phyloP scores from a whole-genome alignment of 2,888 invertebrate species.

The Entomobrya proxima region DNA sequence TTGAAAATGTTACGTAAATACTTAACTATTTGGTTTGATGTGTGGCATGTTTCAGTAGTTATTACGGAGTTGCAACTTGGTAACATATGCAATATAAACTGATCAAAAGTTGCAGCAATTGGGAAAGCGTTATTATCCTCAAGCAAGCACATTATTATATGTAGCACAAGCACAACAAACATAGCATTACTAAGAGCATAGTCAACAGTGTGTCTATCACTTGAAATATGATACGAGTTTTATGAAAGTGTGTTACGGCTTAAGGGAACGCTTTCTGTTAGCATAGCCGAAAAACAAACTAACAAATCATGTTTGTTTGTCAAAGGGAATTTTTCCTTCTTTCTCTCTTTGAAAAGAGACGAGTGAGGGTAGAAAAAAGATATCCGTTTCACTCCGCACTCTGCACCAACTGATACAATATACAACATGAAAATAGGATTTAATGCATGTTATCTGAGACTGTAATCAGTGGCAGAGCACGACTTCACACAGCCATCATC shows the following conservation, averaged over 20 bases:
- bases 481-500: conserved; percentile 33
- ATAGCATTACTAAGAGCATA: too few relatives aligned
- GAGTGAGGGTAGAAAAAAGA: not conserved
- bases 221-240: too few relatives aligned
- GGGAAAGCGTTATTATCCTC: too few relatives aligned
- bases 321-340: conserved; percentile 22
- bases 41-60: too few relatives aligned
- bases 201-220: too few relatives aligned
- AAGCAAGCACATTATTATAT: too few relatives aligned
- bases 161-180: too few relatives aligned
- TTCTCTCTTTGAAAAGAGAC: not conserved
- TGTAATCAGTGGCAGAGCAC: conserved; percentile 45
- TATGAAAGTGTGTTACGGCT: not conserved
- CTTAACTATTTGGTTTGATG: too few relatives aligned
- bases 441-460: conserved; percentile 34
- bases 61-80: too few relatives aligned
- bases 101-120: too few relatives aligned
- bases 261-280: not conserved
- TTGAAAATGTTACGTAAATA: too few relatives aligned
- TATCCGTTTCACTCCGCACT: conserved; percentile 19
- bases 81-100: too few relatives aligned
- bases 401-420: not conserved
- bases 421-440: conserved; percentile 19
- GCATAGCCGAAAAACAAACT: conserved; percentile 34
- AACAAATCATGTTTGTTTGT: conserved; percentile 7